Evolutionary conservation across 1,140 invertebrate genomes (phyloP).

Genomic region (Drosophila pandora): DNA sequence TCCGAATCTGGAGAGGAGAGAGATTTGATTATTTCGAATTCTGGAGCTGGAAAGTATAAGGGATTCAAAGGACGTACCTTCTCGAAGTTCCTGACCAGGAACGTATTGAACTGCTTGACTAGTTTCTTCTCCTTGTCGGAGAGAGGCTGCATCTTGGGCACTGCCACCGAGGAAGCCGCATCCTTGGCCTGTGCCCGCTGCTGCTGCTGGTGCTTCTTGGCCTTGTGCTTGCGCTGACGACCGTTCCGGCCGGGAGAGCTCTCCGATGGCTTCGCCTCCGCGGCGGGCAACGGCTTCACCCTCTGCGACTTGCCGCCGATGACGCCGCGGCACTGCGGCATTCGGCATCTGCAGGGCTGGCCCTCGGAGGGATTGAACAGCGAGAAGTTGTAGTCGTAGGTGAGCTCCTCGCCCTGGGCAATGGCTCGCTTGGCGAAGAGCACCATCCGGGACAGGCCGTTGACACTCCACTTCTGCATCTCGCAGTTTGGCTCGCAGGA

Average conservation of each 20-base stretch:
- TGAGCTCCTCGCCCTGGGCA: conserved; percentile 92
- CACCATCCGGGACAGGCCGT: conserved; percentile 97
- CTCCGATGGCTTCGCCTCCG: conserved; percentile 51
- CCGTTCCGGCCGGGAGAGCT: conserved; percentile 32
- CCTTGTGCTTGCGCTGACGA: conserved; percentile 84
- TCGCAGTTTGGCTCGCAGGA: conserved; percentile 99
- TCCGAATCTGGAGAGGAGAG: conserved; percentile 48
- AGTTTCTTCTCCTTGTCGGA: conserved; percentile 92
- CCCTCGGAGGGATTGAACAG: conserved; percentile 89
- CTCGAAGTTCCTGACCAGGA: conserved; percentile 94
- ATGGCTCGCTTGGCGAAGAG: conserved; percentile 96
- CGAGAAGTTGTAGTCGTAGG: conserved; percentile 98
- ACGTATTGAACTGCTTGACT: conserved; percentile 92
- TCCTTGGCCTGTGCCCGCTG: conserved; percentile 50
- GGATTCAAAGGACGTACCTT: conserved; percentile 86
- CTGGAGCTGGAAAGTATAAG: not conserved
- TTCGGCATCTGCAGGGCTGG: conserved; percentile 93
- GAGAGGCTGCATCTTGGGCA: conserved; percentile 86
- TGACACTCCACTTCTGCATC: conserved; percentile 99
- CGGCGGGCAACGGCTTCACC: conserved; percentile 82
- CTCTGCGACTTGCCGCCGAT: conserved; percentile 96
- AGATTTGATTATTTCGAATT: not conserved
- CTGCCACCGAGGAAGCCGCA: conserved; percentile 32
- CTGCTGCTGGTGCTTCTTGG: conserved; percentile 80
- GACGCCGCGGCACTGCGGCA: conserved; percentile 93